These are phyloP conservation scores for Pica pica DNA, from an alignment of 2,113 vertebrate species.

Conservation along the genomic window DNA sequence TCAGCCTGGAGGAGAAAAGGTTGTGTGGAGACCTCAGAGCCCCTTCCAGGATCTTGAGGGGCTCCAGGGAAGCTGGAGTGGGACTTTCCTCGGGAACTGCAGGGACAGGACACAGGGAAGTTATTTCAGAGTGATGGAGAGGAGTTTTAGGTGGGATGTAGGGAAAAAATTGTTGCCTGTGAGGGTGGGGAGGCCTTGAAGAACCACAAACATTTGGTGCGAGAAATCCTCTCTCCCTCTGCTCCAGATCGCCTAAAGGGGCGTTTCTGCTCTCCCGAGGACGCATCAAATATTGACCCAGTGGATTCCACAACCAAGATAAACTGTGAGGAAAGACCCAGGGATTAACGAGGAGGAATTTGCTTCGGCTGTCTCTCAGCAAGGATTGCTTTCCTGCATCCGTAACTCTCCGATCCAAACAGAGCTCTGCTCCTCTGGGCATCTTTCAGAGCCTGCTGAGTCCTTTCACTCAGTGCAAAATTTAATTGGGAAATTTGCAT, in stretches of 20 bases:
- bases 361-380: background rate
- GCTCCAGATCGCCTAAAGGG: background rate
- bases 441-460: accelerated
- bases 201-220: background rate
- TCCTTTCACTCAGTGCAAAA: accelerated
- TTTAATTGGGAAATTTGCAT: accelerated
- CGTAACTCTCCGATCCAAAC: background rate
- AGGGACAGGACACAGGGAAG: no score
- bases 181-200: background rate
- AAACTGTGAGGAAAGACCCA: background rate
- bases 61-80: background rate
- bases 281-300: accelerated
- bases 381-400: background rate
- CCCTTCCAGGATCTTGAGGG: no score
- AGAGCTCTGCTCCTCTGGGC: background rate
- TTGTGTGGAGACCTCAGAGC: background rate
- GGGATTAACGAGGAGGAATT: background rate
- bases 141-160: background rate
- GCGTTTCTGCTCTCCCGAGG: background rate
- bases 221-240: background rate
- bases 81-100: background rate
- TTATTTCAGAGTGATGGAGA: background rate
- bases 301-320: accelerated
- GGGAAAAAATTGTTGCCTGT: background rate
- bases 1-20: background rate